Base-by-base conservation (phyloP, 2,113 vertebrate genomes). In the Phainopepla nitens region DNA sequence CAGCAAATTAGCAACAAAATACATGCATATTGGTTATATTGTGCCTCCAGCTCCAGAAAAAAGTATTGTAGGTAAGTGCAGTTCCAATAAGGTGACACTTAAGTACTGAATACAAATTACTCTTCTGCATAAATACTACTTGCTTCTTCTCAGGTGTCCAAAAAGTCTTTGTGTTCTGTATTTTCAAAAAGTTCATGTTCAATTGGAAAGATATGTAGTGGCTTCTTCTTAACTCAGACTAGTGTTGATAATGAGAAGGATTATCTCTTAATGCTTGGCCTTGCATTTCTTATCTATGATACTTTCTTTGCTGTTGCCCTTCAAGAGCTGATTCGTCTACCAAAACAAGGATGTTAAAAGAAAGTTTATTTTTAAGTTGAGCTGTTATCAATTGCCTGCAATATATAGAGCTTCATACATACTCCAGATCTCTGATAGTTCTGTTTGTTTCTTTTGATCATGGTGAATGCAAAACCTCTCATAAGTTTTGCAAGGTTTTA, bases 11-110 rank as follows among this genome's bases (percentile, higher is more conserved):
- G 98, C 99, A 95, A 98, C 98, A 41, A 99, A 99, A 76, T 99
- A 99, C 95, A 98, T 99, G 93, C 99, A 99, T 84, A 94, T 99
- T 36, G 99, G 99, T 60, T 99, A 99, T 94, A 99, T 99, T 92
- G 99, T 99, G 65, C 99, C 99, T 62, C 99, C 99, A 2, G 99
- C 99, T n/a, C 99, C 99, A 61, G 99, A 99, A 98, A 99, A 99
- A 93, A 99, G 99, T 98, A 99, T 99, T 93, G 99, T 99, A 97
- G 99, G 99, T 99, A 98, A 98, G 99, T 97, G 39, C 68, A 53
- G 1, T 33, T 80, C 19, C 7, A 44, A 3, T 61, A n/a, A 58
- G 20, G 5, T 77, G 14, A 45, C 1, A 8, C 15, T 56, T 71
- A 44, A 75, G 20, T 73, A 36, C 10, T 58, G 16, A 39, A 66